A percentile compares a stretch with the other conserved stretches of the same genome.
phyloP scores from a whole-genome alignment of 1,140 invertebrate genomes.

The Prorops nasuta region DNA sequence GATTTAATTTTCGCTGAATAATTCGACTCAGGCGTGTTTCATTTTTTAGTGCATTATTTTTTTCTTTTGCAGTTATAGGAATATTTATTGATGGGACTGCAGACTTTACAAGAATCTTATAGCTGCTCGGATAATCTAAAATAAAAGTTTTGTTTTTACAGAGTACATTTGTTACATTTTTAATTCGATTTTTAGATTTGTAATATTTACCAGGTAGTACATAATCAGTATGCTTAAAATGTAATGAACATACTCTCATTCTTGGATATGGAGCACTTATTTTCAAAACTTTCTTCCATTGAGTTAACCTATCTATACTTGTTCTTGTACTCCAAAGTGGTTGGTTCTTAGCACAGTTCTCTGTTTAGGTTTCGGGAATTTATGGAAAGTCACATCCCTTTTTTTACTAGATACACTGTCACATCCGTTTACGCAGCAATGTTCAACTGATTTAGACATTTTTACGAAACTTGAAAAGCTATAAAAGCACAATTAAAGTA shows the following conservation, averaged over 20 bases:
- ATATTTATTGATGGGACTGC: too few relatives aligned
- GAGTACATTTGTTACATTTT: too few relatives aligned
- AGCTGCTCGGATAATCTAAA: background rate
- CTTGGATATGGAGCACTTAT: background rate
- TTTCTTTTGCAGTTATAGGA: too few relatives aligned
- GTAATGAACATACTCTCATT: background rate
- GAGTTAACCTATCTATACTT: background rate
- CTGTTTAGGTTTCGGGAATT: background rate
- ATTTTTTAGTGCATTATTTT: too few relatives aligned
- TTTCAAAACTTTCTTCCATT: background rate
- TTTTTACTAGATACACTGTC: background rate
- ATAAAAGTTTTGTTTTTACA: background rate
- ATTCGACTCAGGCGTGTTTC: too few relatives aligned
- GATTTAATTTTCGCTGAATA: too few relatives aligned
- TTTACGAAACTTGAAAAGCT: too few relatives aligned
- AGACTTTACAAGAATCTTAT: background rate
- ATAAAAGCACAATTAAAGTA: too few relatives aligned
- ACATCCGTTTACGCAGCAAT: background rate
- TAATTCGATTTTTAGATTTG: background rate
- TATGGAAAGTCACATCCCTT: background rate
- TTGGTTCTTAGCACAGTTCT: background rate
- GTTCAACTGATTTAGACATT: too few relatives aligned
- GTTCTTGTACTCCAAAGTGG: background rate
- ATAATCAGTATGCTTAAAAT: background rate
- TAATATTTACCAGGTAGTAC: background rate